Conservation (phyloP, 2,888 invertebrate species). For the Orchesellides sinensis region DNA sequence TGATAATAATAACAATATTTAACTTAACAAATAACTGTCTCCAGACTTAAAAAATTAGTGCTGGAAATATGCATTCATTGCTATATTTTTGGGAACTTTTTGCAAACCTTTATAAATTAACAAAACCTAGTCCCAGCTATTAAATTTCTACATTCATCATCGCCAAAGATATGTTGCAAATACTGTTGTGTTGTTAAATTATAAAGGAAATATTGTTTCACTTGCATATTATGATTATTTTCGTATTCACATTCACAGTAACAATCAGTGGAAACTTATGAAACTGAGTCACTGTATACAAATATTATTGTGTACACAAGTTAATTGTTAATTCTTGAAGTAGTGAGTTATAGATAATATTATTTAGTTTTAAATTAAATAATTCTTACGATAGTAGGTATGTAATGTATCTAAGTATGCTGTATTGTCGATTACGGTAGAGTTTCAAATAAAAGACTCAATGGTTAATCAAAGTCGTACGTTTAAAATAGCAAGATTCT, state of each 20-base stretch:
- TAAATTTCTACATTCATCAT: conserved; percentile 23
- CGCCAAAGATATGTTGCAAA: conserved; percentile 36
- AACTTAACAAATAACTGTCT: too few relatives aligned
- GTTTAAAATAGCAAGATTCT: too few relatives aligned
- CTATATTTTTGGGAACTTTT: conserved; percentile 15
- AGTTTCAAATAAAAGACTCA: conserved; percentile 12
- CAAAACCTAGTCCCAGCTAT: conserved; percentile 26
- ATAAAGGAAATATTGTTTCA: background rate
- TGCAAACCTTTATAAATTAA: background rate
- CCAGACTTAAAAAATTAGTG: too few relatives aligned
- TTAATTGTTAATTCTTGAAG: background rate
- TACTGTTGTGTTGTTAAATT: background rate
- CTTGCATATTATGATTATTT: conserved; percentile 7
- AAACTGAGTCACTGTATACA: background rate
- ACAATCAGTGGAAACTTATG: too few relatives aligned
- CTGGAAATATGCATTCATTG: background rate
- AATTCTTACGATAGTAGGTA: too few relatives aligned
- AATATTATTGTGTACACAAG: background rate
- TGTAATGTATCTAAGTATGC: too few relatives aligned
- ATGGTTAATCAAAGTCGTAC: too few relatives aligned
- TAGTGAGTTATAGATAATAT: too few relatives aligned
- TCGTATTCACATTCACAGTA: background rate
- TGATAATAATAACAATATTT: too few relatives aligned
- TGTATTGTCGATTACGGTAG: background rate
- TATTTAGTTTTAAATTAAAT: too few relatives aligned